These are phyloP conservation scores for Channa argus DNA, from an alignment of 2,113 vertebrate genomes.

Conservation along the genomic window DNA sequence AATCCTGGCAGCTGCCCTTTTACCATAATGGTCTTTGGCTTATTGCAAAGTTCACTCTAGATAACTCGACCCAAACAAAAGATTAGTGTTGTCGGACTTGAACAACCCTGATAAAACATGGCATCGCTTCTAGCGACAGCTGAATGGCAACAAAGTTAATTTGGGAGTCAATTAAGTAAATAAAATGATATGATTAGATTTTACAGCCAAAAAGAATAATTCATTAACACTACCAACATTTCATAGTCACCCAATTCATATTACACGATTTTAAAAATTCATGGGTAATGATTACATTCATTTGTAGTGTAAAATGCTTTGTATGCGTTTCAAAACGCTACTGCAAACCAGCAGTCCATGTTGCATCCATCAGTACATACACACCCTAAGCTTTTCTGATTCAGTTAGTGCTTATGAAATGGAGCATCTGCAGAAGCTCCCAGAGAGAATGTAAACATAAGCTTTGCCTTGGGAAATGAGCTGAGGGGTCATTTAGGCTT, in stretches of 20 bases:
- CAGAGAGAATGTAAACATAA: conserved; percentile 74
- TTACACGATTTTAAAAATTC: not conserved
- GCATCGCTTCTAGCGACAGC: conserved; percentile 64
- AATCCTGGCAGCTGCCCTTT: conserved; percentile 44
- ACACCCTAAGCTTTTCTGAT: conserved; percentile 57
- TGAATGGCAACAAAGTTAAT: conserved; percentile 74
- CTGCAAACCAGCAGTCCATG: conserved; percentile 14
- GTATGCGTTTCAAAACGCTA: conserved; percentile 53
- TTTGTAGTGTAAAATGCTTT: conserved; percentile 6
- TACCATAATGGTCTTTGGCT: conserved; percentile 37
- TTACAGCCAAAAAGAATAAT: not conserved
- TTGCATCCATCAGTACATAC: conserved; percentile 40
- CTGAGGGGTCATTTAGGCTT: conserved; percentile 69
- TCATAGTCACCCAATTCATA: not conserved
- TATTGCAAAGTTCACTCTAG: conserved; percentile 47
- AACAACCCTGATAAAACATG: conserved; percentile 77
- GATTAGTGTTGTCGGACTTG: conserved; percentile 54
- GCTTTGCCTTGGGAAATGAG: conserved; percentile 73
- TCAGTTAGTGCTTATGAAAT: conserved; percentile 74
- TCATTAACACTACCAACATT: not conserved
- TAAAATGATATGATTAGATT: not conserved
- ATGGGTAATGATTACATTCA: not conserved
- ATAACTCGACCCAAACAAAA: conserved; percentile 30
- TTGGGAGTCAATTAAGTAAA: conserved; percentile 72
- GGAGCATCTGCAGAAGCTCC: conserved; percentile 72